Conservation (phyloP, 2,888 invertebrate species). For the Oasisia sp. region DNA sequence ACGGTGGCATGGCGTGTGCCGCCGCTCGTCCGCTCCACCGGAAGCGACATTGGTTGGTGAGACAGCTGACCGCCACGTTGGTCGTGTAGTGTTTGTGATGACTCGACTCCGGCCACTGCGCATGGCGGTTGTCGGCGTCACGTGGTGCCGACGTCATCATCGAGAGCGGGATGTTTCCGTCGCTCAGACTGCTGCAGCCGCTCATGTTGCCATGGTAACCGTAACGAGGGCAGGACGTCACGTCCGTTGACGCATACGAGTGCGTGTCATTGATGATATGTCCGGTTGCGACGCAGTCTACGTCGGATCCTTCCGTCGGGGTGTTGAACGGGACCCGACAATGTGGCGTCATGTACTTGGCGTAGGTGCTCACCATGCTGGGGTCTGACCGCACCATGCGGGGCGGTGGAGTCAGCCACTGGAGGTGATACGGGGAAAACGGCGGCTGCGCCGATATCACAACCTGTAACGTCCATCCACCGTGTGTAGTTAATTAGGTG, state of each 20-base stretch:
- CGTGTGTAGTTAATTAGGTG: too few relatives aligned
- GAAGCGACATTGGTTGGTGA: neutral
- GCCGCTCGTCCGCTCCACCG: neutral
- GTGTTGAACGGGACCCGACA: neutral
- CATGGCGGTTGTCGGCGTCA: neutral
- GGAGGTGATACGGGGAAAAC: neutral
- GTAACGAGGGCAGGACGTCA: neutral
- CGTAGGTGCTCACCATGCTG: neutral
- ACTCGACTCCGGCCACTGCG: neutral
- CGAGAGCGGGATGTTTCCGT: slow-evolving; percentile 10
- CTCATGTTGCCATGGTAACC: neutral
- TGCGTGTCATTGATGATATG: neutral
- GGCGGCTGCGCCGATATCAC: neutral
- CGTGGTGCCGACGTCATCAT: neutral
- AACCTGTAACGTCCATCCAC: too few relatives aligned
- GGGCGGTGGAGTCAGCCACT: neutral
- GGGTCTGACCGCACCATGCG: neutral
- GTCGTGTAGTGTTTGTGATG: slow-evolving; percentile 12
- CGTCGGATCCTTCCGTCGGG: neutral
- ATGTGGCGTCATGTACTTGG: neutral
- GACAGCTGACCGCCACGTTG: neutral
- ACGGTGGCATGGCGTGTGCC: neutral
- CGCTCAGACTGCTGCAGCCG: neutral
- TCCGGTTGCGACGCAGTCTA: neutral
- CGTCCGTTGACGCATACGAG: neutral